These are phyloP conservation scores for Nezara viridula DNA, from an alignment of 2,888 invertebrate species.

Conservation along the genomic window DNA sequence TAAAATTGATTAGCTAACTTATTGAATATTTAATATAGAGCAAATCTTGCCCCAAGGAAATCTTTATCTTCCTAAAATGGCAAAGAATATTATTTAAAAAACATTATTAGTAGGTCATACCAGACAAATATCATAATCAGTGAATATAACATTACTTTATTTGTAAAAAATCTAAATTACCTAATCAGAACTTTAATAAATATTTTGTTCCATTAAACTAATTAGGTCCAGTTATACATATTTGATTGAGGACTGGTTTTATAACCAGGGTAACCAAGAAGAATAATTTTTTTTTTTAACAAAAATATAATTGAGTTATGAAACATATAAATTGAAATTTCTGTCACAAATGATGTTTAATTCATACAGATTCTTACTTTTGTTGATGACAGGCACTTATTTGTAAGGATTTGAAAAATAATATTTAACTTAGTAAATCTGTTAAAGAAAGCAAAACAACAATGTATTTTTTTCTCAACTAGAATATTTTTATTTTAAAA, in stretches of 20 bases:
- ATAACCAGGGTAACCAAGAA: neutral
- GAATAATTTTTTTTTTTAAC: neutral
- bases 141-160: neutral
- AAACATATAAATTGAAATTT: neutral
- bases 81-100: neutral
- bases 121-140: neutral
- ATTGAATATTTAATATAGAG: neutral
- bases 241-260: neutral
- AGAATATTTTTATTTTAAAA: neutral
- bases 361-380: neutral
- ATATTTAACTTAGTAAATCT: neutral
- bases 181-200: neutral
- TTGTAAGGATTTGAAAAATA: neutral
- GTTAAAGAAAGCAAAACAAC: neutral
- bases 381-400: slow-evolving; percentile 12
- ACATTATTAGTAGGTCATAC: neutral
- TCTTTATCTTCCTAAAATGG: neutral
- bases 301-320: neutral
- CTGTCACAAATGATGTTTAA: neutral
- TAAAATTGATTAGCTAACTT: neutral
- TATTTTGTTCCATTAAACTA: neutral
- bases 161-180: neutral
- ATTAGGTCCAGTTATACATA: neutral
- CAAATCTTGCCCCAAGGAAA: neutral
- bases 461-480: neutral